phyloP scores from a whole-genome alignment of 2,113 vertebrate species.

The Burhinus oedicnemus region DNA sequence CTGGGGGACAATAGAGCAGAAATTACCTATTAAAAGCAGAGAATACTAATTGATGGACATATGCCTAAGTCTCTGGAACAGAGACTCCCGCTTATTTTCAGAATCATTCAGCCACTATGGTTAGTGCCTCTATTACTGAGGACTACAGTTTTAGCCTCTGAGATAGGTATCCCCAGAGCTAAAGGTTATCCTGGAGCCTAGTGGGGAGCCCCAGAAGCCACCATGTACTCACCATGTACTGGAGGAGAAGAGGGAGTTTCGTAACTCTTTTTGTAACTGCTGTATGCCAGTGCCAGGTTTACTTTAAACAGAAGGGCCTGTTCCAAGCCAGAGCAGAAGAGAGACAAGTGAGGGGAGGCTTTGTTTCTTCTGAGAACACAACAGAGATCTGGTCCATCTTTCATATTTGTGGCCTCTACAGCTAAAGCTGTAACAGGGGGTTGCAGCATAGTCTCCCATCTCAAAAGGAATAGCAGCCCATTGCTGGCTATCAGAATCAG shows the following conservation, averaged over 20 bases:
- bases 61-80: background rate
- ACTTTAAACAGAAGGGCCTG: background rate
- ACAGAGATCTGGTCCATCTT: background rate
- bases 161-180: background rate
- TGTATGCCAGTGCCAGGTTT: background rate
- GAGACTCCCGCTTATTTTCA: background rate
- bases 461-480: background rate
- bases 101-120: background rate
- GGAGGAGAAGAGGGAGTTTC: background rate
- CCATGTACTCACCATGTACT: background rate
- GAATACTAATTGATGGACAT: background rate
- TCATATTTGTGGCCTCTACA: background rate
- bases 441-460: background rate
- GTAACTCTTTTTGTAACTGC: background rate
- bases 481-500: background rate
- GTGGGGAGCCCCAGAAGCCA: background rate
- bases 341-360: background rate
- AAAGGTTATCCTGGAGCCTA: background rate
- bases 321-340: background rate
- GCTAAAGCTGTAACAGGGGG: background rate
- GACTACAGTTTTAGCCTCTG: background rate
- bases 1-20: background rate
- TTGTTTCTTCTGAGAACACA: background rate
- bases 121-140: background rate
- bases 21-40: background rate